Conservation (phyloP, 1,140 invertebrate genomes). For the Drosophila nannoptera region DNA sequence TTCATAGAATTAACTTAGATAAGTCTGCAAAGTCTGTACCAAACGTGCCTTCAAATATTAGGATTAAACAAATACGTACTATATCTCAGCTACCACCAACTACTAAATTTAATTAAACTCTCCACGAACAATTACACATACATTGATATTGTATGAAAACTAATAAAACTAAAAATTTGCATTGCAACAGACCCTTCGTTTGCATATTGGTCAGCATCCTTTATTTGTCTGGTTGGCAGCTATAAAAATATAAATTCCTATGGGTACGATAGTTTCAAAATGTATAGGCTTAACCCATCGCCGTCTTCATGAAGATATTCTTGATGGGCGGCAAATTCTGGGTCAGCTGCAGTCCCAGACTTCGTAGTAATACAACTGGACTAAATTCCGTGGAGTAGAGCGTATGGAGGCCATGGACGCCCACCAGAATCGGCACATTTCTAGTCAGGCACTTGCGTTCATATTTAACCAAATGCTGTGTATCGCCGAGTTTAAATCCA, state of each 20-base stretch:
- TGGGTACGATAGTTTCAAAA: slow-evolving; percentile 16
- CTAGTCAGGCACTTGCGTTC: slow-evolving; percentile 91
- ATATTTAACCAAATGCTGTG: slow-evolving; percentile 88
- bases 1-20: slow-evolving; percentile 23
- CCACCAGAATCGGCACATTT: slow-evolving; percentile 92
- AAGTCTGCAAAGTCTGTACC: slow-evolving; percentile 28
- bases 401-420: slow-evolving; percentile 92
- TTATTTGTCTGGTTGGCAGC: slow-evolving; percentile 33
- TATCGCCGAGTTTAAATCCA: slow-evolving; percentile 86
- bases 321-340: slow-evolving; percentile 90
- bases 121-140: background rate
- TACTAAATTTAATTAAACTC: slow-evolving; percentile 11
- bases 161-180: background rate
- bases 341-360: slow-evolving; percentile 91
- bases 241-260: slow-evolving; percentile 54
- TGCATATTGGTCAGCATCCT: slow-evolving; percentile 22
- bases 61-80: slow-evolving; percentile 18
- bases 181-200: background rate
- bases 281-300: slow-evolving; percentile 58
- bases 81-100: slow-evolving; percentile 23
- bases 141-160: background rate
- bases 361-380: slow-evolving; percentile 90
- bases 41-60: slow-evolving; percentile 60
- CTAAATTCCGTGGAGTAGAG: slow-evolving; percentile 89
- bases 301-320: slow-evolving; percentile 75